Conservation (phyloP, 2,113 vertebrate genomes). For the sheep (Ovis aries) region DNA sequence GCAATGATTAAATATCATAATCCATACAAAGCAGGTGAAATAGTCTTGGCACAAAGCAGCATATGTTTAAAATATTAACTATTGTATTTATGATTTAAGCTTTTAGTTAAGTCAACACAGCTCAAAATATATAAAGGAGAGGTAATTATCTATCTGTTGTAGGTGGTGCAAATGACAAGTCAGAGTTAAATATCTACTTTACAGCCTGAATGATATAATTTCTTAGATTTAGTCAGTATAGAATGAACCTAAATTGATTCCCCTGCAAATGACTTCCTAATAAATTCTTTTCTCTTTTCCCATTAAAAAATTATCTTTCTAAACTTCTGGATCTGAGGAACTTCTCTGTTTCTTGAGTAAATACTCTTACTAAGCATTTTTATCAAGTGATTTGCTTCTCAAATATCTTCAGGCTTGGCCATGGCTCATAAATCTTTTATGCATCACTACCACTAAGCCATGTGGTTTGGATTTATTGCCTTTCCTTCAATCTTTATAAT, state of each 20-base stretch:
- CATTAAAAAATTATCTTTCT: background rate
- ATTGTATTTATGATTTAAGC: background rate
- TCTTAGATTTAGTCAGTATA: background rate
- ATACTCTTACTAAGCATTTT: background rate
- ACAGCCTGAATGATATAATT: background rate
- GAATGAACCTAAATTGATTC: background rate
- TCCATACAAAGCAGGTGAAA: background rate
- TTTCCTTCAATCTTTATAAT: background rate
- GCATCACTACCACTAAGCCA: background rate
- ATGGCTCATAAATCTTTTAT: background rate
- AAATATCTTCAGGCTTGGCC: background rate
- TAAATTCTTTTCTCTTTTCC: background rate
- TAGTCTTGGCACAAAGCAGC: background rate
- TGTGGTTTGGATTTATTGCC: background rate
- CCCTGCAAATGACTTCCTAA: background rate
- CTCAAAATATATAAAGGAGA: background rate
- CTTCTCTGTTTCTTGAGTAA: background rate
- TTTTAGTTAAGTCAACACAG: background rate
- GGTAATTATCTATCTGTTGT: background rate
- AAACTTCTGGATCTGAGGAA: background rate
- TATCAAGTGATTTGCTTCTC: background rate
- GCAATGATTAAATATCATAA: background rate
- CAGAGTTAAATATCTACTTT: background rate
- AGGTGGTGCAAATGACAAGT: background rate
- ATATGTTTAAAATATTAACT: background rate